phyloP scores from a whole-genome alignment of 2,797 vertebrate species.

The Apodemus agrarius region DNA sequence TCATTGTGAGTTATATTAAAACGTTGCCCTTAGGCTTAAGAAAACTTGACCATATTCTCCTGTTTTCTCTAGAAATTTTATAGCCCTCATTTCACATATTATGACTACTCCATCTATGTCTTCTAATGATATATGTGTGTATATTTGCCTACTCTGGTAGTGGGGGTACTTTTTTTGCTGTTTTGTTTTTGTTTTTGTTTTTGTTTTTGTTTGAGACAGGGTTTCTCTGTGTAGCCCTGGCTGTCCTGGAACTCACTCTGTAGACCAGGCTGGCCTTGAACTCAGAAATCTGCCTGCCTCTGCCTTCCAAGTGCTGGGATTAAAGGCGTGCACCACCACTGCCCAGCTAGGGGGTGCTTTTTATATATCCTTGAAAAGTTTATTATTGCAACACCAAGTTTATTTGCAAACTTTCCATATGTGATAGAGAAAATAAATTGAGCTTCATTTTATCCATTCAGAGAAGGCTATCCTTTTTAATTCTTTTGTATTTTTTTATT shows the following conservation, averaged over 20 bases:
- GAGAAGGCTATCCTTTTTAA: neutral
- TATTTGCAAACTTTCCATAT: slow-evolving; percentile 7
- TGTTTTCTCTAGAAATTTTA: neutral
- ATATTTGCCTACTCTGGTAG: neutral
- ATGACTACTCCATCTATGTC: neutral
- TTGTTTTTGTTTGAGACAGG: too few species aligned
- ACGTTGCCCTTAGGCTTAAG: neutral
- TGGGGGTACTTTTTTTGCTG: neutral
- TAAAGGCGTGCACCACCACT: too few species aligned
- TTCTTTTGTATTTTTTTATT: neutral
- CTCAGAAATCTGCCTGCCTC: too few species aligned
- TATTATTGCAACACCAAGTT: neutral
- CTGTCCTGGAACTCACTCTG: too few species aligned
- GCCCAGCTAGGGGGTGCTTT: neutral
- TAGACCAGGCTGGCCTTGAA: too few species aligned
- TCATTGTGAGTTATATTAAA: neutral
- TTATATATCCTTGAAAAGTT: neutral
- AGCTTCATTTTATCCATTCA: slow-evolving; percentile 3
- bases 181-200: neutral
- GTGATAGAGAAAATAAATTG: neutral
- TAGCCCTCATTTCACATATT: neutral
- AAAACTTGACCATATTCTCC: neutral
- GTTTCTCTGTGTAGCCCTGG: too few species aligned
- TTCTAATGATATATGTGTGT: neutral
- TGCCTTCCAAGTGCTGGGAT: too few species aligned